These are phyloP conservation scores for Trematomus bernacchii DNA, from an alignment of 2,797 vertebrate genomes.

Conservation along the genomic window DNA sequence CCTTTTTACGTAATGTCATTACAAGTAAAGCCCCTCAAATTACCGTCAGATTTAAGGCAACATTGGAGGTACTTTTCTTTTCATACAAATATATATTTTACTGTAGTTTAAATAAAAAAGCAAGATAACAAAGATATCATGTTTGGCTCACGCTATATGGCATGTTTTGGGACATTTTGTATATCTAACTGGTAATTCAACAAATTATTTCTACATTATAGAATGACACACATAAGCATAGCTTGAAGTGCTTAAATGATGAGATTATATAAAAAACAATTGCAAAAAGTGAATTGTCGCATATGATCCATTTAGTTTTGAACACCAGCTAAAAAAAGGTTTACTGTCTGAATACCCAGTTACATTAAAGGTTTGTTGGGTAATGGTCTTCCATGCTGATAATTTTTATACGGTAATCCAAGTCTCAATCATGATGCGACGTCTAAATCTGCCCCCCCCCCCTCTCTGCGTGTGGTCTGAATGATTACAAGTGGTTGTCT, in stretches of 20 bases:
- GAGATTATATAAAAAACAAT: not conserved
- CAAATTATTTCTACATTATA: not conserved
- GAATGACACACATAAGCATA: not conserved
- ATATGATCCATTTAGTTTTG: not conserved
- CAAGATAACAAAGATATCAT: not conserved
- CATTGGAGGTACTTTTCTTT: not conserved
- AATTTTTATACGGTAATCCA: slow-evolving; percentile 59
- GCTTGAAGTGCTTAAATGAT: not conserved
- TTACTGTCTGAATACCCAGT: not conserved
- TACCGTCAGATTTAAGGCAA: not conserved
- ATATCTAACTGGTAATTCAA: not conserved
- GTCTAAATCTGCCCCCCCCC: slow-evolving; percentile 38
- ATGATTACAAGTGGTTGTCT: slow-evolving; percentile 60
- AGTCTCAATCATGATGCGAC: slow-evolving; percentile 38
- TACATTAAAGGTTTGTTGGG: not conserved
- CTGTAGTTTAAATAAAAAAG: not conserved
- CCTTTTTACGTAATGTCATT: not conserved
- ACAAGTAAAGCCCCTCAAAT: not conserved
- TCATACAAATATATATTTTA: not conserved
- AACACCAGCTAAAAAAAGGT: not conserved
- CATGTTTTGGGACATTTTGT: not conserved
- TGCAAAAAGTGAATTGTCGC: not conserved
- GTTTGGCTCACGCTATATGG: not conserved
- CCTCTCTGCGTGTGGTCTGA: slow-evolving; percentile 29
- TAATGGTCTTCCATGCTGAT: slow-evolving; percentile 30